Base-by-base conservation (phyloP, 2,113 vertebrate genomes). In the Coryphaenoides rupestris region DNA sequence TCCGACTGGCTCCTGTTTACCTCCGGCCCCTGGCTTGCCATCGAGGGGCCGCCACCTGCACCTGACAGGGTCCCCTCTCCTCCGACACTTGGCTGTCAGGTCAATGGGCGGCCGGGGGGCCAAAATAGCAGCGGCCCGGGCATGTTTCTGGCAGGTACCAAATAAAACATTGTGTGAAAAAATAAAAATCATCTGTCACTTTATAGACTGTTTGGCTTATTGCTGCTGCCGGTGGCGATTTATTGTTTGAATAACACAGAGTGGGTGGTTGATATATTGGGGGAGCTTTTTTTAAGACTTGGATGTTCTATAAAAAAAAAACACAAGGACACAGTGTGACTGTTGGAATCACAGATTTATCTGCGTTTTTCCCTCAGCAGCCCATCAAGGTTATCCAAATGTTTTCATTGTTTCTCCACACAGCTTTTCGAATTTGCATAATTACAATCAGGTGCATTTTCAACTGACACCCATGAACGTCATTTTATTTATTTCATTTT, bases 131-230 rank as follows among this genome's bases (percentile, higher is more conserved):
- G 64, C 17, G 57, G 21, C 13, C 58, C 28, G 73, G 78, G 88
- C 59, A 1, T 89, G 87, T 81, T 89, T 80, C 68, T 90, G 87
- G 83, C 87, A 90, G 86, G 82, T 84, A 49, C 23, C 24, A 67
- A 73, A 68, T 69, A 57, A 60, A 65, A 54, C 19, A 16, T 6
- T 5, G 33, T 58, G 63, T 2, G 23, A 49, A 33, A 33, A 9
- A 33, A 33, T 6, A 33, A 33, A 12, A 12, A n/a, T 16, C 14
- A 3, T 17, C 47, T 50, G 47, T 50, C 47, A 17, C 17, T 50
- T n/a, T 50, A 50, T 50, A 50, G 14, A n/a, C 17, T 4, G 17
- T 16, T 1, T 50, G 47, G 15, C 17, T n/a, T 50, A n/a, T 50
- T 50, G 15, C 4, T 50, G 2, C 17, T 50, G 15, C 47, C 15